These are phyloP conservation scores for Brachionus rubens DNA, from an alignment of 1,140 invertebrate species.

Conservation along the genomic window DNA sequence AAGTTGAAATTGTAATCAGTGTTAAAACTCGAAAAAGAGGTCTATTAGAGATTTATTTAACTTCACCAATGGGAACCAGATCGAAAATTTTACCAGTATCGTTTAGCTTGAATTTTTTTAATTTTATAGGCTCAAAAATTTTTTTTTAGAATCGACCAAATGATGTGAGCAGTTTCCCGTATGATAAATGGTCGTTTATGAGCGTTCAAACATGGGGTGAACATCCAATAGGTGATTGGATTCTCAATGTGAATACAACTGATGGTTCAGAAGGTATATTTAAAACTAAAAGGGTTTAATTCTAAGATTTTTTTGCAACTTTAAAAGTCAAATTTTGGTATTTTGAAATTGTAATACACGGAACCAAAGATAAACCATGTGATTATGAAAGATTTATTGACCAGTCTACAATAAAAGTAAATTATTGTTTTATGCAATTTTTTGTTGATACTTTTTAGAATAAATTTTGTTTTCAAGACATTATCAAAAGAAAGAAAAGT, in stretches of 20 bases:
- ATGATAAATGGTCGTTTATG: slow-evolving; percentile 71
- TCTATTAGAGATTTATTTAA: slow-evolving; percentile 26
- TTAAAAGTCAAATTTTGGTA: too few relatives aligned
- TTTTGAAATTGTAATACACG: slow-evolving; percentile 14
- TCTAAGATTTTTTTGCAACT: neutral
- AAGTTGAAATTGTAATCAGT: slow-evolving; percentile 37
- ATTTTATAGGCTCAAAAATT: too few relatives aligned
- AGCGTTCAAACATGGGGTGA: slow-evolving; percentile 70
- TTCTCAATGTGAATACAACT: neutral
- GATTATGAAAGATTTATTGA: slow-evolving; percentile 31
- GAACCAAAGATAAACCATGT: slow-evolving; percentile 23
- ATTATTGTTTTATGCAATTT: too few relatives aligned
- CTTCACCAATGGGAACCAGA: slow-evolving; percentile 27
- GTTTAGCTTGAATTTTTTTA: too few relatives aligned
- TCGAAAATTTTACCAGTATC: slow-evolving; percentile 21
- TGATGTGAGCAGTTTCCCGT: slow-evolving; percentile 49
- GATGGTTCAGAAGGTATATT: neutral
- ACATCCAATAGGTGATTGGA: slow-evolving; percentile 50
- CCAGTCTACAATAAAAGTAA: too few relatives aligned
- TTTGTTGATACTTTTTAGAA: too few relatives aligned
- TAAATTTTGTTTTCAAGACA: too few relatives aligned
- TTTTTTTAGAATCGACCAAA: slow-evolving; percentile 49
- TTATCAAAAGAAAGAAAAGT: too few relatives aligned
- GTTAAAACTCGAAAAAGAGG: neutral
- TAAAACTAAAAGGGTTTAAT: too few relatives aligned